These are phyloP conservation scores for Balaenoptera acutorostrata DNA, from an alignment of 2,113 vertebrate species.

Conservation along the genomic window DNA sequence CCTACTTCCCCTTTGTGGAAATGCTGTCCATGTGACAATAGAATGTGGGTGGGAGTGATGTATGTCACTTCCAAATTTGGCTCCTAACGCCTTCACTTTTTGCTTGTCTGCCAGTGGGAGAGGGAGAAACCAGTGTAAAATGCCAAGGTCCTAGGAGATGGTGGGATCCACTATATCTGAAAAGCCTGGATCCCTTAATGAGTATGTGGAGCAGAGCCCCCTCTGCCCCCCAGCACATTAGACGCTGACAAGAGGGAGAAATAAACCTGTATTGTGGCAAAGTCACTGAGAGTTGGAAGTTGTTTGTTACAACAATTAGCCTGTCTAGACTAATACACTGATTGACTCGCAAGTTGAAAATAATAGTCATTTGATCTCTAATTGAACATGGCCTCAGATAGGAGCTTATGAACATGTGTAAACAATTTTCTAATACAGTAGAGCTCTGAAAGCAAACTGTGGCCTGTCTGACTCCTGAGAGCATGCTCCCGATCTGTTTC, in stretches of 20 bases:
- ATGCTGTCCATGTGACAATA: background rate
- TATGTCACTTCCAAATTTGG: background rate
- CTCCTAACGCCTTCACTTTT: background rate
- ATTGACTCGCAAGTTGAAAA: background rate
- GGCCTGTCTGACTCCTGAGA: background rate
- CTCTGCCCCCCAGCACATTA: accelerated
- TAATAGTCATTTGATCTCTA: background rate
- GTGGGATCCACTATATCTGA: accelerated
- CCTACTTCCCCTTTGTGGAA: background rate
- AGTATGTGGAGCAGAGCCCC: background rate
- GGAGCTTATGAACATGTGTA: accelerated
- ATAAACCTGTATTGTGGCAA: background rate
- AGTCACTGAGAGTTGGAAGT: background rate
- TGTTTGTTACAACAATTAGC: background rate
- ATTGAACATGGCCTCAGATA: background rate
- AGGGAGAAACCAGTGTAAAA: background rate
- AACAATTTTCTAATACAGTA: background rate
- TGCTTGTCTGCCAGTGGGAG: background rate
- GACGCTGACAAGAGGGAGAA: background rate
- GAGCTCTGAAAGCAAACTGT: background rate
- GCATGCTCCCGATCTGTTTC: background rate
- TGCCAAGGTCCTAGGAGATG: background rate
- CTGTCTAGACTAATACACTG: background rate
- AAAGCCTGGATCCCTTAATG: background rate
- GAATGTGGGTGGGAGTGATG: background rate